These are phyloP conservation scores for Phoenicopterus ruber DNA, from an alignment of 2,113 vertebrate species.

Conservation along the genomic window DNA sequence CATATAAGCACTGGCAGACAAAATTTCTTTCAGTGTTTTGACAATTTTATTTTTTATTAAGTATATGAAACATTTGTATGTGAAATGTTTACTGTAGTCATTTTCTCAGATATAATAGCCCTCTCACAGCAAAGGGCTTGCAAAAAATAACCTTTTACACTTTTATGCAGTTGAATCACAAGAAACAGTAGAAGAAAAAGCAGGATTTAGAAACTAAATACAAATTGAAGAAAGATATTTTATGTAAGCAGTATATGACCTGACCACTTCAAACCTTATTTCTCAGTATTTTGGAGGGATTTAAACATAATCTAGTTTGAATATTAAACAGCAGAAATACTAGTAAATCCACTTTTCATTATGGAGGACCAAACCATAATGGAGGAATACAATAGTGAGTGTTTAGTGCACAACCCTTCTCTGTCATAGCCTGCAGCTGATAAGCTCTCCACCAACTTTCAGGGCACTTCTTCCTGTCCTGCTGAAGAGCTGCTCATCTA, in stretches of 20 bases:
- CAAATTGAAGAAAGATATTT: background rate
- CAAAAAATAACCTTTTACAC: background rate
- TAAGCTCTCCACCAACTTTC: no score
- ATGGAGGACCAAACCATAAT: no score
- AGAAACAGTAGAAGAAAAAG: background rate
- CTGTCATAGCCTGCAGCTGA: no score
- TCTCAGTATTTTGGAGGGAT: background rate
- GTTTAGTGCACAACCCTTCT: no score
- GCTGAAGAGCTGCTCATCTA: no score
- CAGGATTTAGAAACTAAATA: background rate
- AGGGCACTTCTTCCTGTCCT: no score
- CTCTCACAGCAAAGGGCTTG: background rate
- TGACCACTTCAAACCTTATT: background rate
- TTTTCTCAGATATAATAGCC: background rate
- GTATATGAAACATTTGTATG: background rate
- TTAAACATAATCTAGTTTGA: background rate
- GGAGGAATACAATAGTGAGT: background rate
- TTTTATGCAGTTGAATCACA: background rate
- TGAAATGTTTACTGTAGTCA: background rate
- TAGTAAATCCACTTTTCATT: background rate
- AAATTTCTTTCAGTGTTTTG: no score
- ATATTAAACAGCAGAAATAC: background rate
- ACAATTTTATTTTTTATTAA: background rate
- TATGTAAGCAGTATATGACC: background rate
- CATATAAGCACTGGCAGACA: background rate